Base-by-base conservation (phyloP, 2,888 invertebrate genomes). In the Apamea monoglypha region DNA sequence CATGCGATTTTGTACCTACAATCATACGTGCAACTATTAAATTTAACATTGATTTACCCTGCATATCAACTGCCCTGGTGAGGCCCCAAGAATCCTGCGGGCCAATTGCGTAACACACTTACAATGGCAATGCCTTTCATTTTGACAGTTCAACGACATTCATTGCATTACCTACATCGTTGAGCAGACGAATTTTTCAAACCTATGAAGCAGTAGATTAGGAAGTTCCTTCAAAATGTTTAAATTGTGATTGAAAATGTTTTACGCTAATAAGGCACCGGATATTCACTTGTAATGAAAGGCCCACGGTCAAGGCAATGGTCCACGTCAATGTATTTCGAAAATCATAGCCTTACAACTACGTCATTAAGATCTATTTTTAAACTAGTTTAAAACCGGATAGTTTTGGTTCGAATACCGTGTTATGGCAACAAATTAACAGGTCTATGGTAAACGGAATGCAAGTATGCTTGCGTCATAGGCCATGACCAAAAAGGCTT, bases 391-490 rank as follows among this genome's bases (percentile, higher is more conserved):
- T 8, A 61, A 67, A 76, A 76, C 61, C 77, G 81, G 68, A 66
- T 74, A 59, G 59, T 76, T 73, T 64, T 32, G 64, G n/a, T 71
- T 50, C 61, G 29, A 44, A 56, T 61, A n/a, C 47, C 29, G n/a
- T 72, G 47, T 59, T 72, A 40, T 36, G n/a, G 8, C 59, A 67
- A 74, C 29, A 59, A 74, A 84, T 84, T 84, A 86, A 56, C 86
- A 71, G 21, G 6, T 63, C 25, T 59, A 71, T 74, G 66, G 12
- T 86, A 86, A 86, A 29, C 59, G 61, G 47, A 63, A 25, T 12
- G 70, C 69, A 63, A 47, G 63, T 66, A 29, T n/a, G 53, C 5
- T 86, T 74, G n/a, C 82, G 77, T 83, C 86, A 82, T 74, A 77
- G 61, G 25, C 61, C 80, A 32, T 86, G 77, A 74, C 72, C 77